Percentiles rank a stretch among this genome's conserved stretches.
These are phyloP conservation scores for Rhegmatorhina hoffmannsi DNA, from an alignment of 2,113 vertebrate genomes.

Conservation along the genomic window DNA sequence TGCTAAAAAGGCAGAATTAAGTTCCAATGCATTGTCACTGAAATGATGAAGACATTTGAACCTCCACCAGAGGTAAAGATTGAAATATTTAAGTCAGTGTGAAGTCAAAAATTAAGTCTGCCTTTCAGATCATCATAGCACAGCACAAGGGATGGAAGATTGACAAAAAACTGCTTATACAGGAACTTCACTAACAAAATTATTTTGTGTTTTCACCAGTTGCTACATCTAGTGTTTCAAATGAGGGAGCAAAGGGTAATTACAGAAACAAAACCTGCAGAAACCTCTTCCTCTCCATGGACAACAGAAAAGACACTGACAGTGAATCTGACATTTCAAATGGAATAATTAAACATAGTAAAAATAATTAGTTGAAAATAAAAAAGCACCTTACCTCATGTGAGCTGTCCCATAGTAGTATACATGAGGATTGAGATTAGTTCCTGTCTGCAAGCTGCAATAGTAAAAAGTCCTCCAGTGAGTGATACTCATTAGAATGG, in stretches of 20 bases:
- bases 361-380: not conserved
- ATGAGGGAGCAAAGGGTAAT: not conserved
- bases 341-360: not conserved
- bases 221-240: not conserved
- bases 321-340: not conserved
- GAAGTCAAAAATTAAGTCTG: not conserved
- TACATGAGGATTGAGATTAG: not conserved
- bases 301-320: not conserved
- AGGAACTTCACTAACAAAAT: not conserved
- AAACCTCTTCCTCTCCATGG: not conserved
- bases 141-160: not conserved
- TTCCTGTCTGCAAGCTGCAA: not conserved
- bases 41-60: not conserved
- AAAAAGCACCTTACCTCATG: not conserved
- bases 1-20: not conserved
- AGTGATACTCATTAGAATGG: not conserved
- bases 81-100: not conserved
- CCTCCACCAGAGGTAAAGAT: not conserved
- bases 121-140: not conserved
- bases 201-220: not conserved
- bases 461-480: not conserved
- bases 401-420: not conserved
- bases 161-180: not conserved
- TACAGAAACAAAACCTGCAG: not conserved
- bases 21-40: not conserved